Conservation (phyloP, 2,888 invertebrate genomes). For the Xylota segnis region DNA sequence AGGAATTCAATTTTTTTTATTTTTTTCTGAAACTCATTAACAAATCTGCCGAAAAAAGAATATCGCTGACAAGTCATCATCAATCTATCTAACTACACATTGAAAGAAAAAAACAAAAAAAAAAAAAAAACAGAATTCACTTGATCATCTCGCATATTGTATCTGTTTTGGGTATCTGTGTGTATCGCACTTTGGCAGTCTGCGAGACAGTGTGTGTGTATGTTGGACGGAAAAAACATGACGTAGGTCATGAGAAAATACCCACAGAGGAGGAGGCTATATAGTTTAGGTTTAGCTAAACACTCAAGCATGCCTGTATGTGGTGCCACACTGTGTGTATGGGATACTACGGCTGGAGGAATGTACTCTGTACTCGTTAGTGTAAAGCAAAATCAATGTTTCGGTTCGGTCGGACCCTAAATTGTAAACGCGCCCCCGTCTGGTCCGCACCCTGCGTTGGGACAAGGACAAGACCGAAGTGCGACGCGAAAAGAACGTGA, state of each 20-base stretch:
- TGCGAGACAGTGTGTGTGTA: constrained; percentile 6
- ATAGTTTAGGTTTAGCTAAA: neutral
- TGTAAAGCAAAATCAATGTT: constrained; percentile 13
- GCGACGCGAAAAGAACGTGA: neutral
- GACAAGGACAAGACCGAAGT: neutral
- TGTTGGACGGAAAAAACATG: constrained; percentile 32
- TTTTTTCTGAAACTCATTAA: constrained; percentile 38
- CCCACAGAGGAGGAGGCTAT: constrained; percentile 24
- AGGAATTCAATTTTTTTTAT: constrained; percentile 20
- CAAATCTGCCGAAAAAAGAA: constrained; percentile 35
- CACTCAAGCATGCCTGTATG: neutral
- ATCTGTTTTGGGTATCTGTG: constrained; percentile 17
- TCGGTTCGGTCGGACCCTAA: constrained; percentile 19
- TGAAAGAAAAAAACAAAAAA: neutral
- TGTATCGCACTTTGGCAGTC: constrained; percentile 6
- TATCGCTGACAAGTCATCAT: constrained; percentile 56
- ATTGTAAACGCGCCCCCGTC: neutral
- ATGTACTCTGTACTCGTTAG: neutral
- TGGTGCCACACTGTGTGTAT: too few relatives aligned
- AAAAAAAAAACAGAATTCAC: constrained; percentile 5
- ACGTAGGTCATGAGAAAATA: constrained; percentile 63
- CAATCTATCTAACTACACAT: constrained; percentile 28
- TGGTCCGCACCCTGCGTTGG: neutral
- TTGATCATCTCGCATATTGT: constrained; percentile 40
- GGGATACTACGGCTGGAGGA: neutral